Conservation (phyloP, 2,113 vertebrate genomes). For the Sterna hirundo region DNA sequence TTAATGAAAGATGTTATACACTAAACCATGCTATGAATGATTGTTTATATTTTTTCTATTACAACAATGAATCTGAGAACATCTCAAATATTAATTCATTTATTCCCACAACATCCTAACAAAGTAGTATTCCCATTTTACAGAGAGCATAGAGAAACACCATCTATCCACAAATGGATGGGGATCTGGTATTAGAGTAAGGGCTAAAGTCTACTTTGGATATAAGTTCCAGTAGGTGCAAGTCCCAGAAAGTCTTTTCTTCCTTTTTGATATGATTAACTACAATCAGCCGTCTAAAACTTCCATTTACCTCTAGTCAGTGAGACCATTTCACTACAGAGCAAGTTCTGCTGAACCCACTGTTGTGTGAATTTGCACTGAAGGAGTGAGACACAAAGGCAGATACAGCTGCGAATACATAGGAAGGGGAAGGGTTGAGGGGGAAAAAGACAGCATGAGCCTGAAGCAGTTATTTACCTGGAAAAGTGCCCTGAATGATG, state of each 20-base stretch:
- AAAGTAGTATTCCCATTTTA: not conserved
- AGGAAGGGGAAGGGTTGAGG: not conserved
- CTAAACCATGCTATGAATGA: not conserved
- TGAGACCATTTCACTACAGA: not conserved
- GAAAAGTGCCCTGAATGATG: not conserved
- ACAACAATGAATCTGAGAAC: not conserved
- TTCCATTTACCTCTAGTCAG: not conserved
- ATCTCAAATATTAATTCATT: not conserved
- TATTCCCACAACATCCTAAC: not conserved
- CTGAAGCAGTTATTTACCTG: not conserved
- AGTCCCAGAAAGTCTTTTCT: not conserved
- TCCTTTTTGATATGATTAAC: not conserved
- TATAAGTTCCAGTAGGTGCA: not conserved
- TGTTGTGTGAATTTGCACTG: not conserved
- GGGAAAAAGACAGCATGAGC: not conserved
- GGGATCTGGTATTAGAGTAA: not conserved
- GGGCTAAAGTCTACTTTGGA: not conserved
- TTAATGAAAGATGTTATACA: not conserved
- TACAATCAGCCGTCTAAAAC: not conserved
- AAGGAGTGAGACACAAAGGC: not conserved
- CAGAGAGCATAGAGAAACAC: not conserved
- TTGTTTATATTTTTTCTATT: not conserved
- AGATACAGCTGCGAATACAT: not conserved
- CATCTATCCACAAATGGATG: fast-evolving
- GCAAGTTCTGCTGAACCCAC: not conserved